Evolutionary conservation across 2,797 vertebrate species (phyloP).

Genomic region (Momotus momota): DNA sequence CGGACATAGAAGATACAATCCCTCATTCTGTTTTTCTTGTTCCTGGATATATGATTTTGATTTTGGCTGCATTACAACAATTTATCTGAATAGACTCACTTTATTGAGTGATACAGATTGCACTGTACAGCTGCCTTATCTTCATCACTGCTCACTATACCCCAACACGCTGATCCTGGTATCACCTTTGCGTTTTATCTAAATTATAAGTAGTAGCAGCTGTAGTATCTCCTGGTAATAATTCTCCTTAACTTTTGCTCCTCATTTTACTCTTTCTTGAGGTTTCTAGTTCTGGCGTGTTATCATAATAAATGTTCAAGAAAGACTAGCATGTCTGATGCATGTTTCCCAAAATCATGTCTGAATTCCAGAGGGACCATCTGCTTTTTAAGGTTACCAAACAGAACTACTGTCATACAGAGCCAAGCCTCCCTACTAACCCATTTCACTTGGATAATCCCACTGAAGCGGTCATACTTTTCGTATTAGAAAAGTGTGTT

Average conservation of each 20-base stretch:
- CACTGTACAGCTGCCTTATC: background rate
- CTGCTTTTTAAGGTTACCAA: background rate
- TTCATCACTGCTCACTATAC: background rate
- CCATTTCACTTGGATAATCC: background rate
- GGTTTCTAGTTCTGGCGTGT: background rate
- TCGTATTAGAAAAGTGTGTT: background rate
- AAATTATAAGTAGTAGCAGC: conserved; percentile 7
- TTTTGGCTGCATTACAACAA: conserved; percentile 35
- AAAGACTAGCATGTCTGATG: background rate
- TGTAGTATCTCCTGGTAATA: background rate
- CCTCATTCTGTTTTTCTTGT: background rate
- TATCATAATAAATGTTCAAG: background rate
- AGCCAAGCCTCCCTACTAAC: background rate
- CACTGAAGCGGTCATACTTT: background rate
- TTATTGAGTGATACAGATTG: background rate
- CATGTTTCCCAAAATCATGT: background rate
- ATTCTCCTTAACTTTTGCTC: background rate
- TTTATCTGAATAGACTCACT: background rate
- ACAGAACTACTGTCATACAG: background rate
- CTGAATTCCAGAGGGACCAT: background rate
- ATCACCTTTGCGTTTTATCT: background rate
- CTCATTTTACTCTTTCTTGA: background rate
- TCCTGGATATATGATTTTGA: background rate
- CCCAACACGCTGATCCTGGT: background rate
- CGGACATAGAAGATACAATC: background rate